These are phyloP conservation scores for Platichthys stellatus DNA, from an alignment of 2,113 vertebrate genomes.

Conservation along the genomic window DNA sequence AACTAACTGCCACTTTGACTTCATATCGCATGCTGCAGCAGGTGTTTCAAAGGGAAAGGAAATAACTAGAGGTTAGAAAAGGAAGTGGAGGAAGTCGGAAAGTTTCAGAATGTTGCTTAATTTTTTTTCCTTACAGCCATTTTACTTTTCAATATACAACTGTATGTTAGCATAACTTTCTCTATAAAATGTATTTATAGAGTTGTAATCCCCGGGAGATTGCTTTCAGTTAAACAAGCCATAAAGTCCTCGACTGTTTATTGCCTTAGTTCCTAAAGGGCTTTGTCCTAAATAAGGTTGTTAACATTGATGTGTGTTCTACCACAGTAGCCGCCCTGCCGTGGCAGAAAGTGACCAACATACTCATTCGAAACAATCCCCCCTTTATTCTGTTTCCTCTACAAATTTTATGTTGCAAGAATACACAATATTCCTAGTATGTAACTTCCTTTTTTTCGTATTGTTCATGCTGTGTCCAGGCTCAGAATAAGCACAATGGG, in stretches of 20 bases:
- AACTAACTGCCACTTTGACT: not conserved
- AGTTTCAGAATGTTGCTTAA: not conserved
- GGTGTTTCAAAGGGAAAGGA: conserved; percentile 11
- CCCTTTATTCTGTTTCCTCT: not conserved
- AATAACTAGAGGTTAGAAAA: not conserved
- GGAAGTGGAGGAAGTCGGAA: conserved; percentile 29
- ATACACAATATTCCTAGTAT: not conserved
- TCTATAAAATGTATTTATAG: conserved; percentile 25
- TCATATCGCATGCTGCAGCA: not conserved
- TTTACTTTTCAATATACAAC: conserved; percentile 43
- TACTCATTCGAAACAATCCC: not conserved
- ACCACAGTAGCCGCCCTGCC: not conserved
- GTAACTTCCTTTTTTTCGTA: not conserved
- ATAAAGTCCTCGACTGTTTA: conserved; percentile 5
- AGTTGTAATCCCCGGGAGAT: conserved; percentile 8
- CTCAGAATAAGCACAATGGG: conserved; percentile 96
- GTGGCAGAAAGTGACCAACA: not conserved
- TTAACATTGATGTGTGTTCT: conserved; percentile 17
- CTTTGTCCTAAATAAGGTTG: conserved; percentile 28
- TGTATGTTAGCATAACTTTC: not conserved
- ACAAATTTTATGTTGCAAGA: not conserved
- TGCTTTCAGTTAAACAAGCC: conserved; percentile 8
- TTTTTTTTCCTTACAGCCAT: not conserved
- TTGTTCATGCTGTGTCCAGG: conserved; percentile 71
- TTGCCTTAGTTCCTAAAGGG: not conserved